Percentiles rank a stretch among this genome's conserved stretches.
These are phyloP conservation scores for Cebus imitator DNA, from an alignment of 2,113 vertebrate genomes.

Conservation along the genomic window DNA sequence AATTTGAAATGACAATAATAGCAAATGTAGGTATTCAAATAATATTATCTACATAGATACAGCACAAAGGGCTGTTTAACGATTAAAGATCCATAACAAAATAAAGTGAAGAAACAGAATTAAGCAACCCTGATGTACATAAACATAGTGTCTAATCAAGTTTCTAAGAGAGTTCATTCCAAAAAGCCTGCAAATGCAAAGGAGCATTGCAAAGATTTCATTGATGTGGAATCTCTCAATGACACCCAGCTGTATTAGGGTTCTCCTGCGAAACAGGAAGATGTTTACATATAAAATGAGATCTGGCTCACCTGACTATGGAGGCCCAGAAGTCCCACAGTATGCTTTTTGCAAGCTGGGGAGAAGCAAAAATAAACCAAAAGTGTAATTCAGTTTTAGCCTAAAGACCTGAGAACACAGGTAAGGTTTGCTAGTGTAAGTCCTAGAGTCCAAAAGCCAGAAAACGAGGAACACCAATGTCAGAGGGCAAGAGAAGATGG, in stretches of 20 bases:
- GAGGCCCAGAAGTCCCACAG: not conserved
- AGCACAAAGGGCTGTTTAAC: not conserved
- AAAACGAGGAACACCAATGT: not conserved
- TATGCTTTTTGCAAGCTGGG: not conserved
- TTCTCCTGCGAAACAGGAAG: not conserved
- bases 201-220: not conserved
- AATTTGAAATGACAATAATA: not conserved
- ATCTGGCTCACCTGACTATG: not conserved
- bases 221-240: too few species aligned
- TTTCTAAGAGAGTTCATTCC: not conserved
- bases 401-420: not conserved
- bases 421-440: too few species aligned
- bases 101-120: not conserved
- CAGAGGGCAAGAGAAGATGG: not conserved
- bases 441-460: not conserved
- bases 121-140: not conserved
- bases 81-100: not conserved
- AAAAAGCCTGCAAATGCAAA: not conserved
- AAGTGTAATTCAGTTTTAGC: not conserved
- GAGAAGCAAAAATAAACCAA: not conserved
- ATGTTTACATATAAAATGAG: not conserved
- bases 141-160: not conserved
- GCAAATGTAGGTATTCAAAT: not conserved
- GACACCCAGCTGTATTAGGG: not conserved
- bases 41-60: not conserved